Percentiles rank a stretch among this genome's conserved stretches.
These are phyloP conservation scores for Trematomus bernacchii DNA, from an alignment of 2,797 vertebrate species.

Conservation along the genomic window DNA sequence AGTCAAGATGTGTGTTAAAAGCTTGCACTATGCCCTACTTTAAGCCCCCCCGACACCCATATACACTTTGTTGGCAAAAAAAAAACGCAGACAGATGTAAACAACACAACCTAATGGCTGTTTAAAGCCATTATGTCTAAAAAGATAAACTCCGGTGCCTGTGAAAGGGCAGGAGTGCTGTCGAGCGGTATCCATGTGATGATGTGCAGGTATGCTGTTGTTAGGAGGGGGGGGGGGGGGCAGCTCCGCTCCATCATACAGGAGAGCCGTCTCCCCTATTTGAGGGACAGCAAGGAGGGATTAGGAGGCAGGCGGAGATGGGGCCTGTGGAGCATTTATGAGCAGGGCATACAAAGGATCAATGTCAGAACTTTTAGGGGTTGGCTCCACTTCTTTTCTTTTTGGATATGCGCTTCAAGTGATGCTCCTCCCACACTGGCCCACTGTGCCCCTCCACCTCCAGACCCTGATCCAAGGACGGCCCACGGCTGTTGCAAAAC, in stretches of 20 bases:
- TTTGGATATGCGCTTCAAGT: slow-evolving; percentile 61
- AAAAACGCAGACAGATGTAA: slow-evolving; percentile 75
- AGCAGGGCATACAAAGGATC: slow-evolving; percentile 63
- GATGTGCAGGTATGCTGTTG: slow-evolving; percentile 84
- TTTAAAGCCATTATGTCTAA: slow-evolving; percentile 84
- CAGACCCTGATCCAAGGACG: slow-evolving; percentile 68
- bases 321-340: slow-evolving; percentile 76
- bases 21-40: slow-evolving; percentile 56
- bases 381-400: slow-evolving; percentile 47
- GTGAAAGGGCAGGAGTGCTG: slow-evolving; percentile 76
- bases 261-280: slow-evolving; percentile 58
- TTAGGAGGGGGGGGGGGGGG: slow-evolving; percentile 56
- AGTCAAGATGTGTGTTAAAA: slow-evolving; percentile 71
- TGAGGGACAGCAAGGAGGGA: slow-evolving; percentile 65
- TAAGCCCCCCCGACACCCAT: slow-evolving; percentile 23
- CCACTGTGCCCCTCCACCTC: slow-evolving; percentile 61
- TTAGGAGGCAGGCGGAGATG: slow-evolving; percentile 73
- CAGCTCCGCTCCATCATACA: slow-evolving; percentile 62
- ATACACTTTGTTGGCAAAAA: slow-evolving; percentile 62
- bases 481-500: slow-evolving; percentile 76
- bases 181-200: slow-evolving; percentile 73
- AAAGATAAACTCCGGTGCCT: slow-evolving; percentile 80
- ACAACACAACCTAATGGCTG: slow-evolving; percentile 81
- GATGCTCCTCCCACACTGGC: slow-evolving; percentile 67
- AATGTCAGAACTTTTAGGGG: slow-evolving; percentile 61